Percentiles rank a stretch among this genome's conserved stretches.
Conservation (phyloP, 1,140 invertebrate genomes). For the Neodiprion pinetum region DNA sequence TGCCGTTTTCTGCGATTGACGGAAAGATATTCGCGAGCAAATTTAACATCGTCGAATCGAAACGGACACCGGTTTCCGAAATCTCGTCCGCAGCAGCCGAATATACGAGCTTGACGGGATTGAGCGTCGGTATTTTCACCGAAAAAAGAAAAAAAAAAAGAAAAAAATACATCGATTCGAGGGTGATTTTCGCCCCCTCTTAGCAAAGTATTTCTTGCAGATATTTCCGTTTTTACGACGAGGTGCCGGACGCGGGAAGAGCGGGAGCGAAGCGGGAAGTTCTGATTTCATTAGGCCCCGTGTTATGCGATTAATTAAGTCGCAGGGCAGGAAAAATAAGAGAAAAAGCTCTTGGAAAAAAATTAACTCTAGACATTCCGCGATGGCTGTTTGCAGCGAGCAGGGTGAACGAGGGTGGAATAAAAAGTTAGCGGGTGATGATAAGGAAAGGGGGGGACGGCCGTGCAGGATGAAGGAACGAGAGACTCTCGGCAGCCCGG, state of each 20-base stretch:
- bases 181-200: constrained; percentile 40
- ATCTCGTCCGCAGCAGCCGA: too few species aligned
- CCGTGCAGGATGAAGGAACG: neutral
- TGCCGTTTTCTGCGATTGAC: neutral
- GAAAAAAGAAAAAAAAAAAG: neutral
- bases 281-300: constrained; percentile 63
- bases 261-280: constrained; percentile 38
- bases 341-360: constrained; percentile 43
- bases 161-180: constrained; percentile 50
- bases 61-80: neutral
- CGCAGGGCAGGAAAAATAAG: constrained; percentile 60
- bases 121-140: neutral
- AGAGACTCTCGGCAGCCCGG: neutral
- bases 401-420: neutral
- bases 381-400: constrained; percentile 23
- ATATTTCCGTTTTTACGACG: constrained; percentile 53
- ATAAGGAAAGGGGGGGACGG: neutral
- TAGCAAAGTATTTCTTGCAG: constrained; percentile 56
- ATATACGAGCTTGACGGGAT: neutral
- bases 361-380: constrained; percentile 57
- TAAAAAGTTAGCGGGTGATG: neutral
- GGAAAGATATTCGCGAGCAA: neutral
- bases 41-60: constrained; percentile 28
- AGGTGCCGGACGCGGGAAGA: neutral
- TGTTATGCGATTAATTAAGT: constrained; percentile 65